phyloP scores from a whole-genome alignment of 2,888 invertebrate species.

The Julus scanicus region DNA sequence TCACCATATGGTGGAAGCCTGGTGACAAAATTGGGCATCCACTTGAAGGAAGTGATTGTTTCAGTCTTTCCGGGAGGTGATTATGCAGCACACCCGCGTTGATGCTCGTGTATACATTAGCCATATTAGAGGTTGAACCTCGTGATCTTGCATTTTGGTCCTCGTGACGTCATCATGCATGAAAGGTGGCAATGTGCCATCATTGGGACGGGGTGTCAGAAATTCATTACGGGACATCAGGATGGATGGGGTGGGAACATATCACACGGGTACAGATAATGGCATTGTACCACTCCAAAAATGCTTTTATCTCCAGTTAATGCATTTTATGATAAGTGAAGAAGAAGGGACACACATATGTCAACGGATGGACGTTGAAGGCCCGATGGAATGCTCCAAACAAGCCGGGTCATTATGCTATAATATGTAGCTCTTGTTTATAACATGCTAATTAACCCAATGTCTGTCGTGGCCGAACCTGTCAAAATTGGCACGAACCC shows the following conservation, averaged over 20 bases:
- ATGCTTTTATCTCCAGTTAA: not conserved
- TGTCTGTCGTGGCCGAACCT: constrained; percentile 2
- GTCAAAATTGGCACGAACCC: not conserved
- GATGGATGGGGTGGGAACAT: constrained; percentile 4
- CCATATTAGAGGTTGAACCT: not conserved
- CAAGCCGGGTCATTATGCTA: not conserved
- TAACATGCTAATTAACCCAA: not conserved
- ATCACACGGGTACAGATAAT: not conserved
- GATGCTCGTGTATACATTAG: constrained; percentile 30
- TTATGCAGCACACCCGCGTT: constrained; percentile 34
- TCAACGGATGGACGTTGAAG: not conserved
- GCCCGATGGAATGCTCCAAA: not conserved
- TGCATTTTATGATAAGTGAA: constrained; percentile 14
- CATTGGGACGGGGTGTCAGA: not conserved
- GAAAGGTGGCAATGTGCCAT: constrained; percentile 32
- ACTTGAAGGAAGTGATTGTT: constrained; percentile 37
- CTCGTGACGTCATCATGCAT: constrained; percentile 1
- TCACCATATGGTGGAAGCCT: constrained; percentile 38
- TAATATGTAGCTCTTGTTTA: not conserved
- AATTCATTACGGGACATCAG: constrained; percentile 30
- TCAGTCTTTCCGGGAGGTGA: constrained; percentile 22
- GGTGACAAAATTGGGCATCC: constrained; percentile 21
- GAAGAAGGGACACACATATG: not conserved
- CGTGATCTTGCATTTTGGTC: constrained; percentile 21
- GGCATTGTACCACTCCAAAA: constrained; percentile 10